phyloP scores from a whole-genome alignment of 2,113 vertebrate genomes.

The Dipodomys ordii region DNA sequence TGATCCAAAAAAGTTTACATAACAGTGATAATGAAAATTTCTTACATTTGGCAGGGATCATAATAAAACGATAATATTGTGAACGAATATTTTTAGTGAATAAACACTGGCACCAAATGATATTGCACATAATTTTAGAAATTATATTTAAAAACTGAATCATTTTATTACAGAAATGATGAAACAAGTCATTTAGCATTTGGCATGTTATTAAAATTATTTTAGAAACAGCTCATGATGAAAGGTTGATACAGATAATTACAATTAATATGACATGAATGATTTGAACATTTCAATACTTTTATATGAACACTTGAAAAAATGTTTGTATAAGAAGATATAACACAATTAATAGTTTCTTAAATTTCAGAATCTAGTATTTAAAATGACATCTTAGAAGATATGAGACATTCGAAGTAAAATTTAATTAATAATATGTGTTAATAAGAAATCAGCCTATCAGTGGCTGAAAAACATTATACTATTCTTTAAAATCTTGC shows the following conservation, averaged over 20 bases:
- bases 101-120: conserved; percentile 50
- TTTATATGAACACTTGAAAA: neutral
- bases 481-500: too few relatives aligned
- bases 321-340: neutral
- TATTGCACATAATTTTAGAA: conserved; percentile 23
- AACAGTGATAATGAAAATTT: conserved; percentile 53
- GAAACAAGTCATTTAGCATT: neutral
- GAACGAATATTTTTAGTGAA: conserved; percentile 54
- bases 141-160: conserved; percentile 1
- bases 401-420: neutral
- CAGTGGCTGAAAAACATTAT: too few relatives aligned
- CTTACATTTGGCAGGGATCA: conserved; percentile 37
- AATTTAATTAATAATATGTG: too few relatives aligned
- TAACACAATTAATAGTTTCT: neutral
- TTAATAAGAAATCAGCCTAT: too few relatives aligned
- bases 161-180: neutral
- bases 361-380: neutral
- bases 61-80: conserved; percentile 60
- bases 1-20: conserved; percentile 39
- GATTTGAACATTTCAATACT: neutral
- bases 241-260: neutral
- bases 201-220: neutral
- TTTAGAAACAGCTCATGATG: neutral
- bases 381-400: neutral
- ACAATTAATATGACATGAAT: neutral